Evolutionary conservation across 2,888 invertebrate species (phyloP).

Genomic region (Ectemnius lituratus): DNA sequence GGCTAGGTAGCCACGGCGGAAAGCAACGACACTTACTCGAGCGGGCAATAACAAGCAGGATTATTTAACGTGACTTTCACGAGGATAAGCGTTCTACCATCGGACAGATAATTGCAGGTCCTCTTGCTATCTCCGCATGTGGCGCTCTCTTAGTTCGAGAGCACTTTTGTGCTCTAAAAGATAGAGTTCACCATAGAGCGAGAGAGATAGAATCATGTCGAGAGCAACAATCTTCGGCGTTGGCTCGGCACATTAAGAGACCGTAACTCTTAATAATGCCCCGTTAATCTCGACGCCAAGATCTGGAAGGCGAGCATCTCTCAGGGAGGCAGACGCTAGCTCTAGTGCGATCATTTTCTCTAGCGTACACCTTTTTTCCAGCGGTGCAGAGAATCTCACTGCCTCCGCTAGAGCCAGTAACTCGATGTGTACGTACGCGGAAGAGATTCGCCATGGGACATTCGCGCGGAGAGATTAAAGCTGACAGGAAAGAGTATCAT

Average conservation of each 20-base stretch:
- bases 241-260: neutral
- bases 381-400: no score
- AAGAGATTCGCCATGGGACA: slow-evolving; percentile 4
- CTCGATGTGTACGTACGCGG: neutral
- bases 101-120: slow-evolving; percentile 22
- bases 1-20: neutral
- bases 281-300: neutral
- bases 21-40: neutral
- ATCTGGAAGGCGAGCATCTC: no score
- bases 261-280: slow-evolving; percentile 2
- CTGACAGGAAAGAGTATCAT: neutral
- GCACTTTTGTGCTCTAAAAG: no score
- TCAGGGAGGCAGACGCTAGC: no score
- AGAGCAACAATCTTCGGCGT: neutral
- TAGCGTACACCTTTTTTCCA: no score
- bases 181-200: no score
- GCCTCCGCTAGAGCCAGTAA: neutral
- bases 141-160: no score
- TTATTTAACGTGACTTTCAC: slow-evolving; percentile 42
- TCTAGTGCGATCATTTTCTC: no score
- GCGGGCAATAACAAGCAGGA: neutral
- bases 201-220: no score
- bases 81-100: slow-evolving; percentile 25
- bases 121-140: slow-evolving; percentile 7
- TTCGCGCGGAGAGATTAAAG: slow-evolving; percentile 1